Conservation (phyloP, 2,888 invertebrate genomes). For the Drosophila peninsularis region DNA sequence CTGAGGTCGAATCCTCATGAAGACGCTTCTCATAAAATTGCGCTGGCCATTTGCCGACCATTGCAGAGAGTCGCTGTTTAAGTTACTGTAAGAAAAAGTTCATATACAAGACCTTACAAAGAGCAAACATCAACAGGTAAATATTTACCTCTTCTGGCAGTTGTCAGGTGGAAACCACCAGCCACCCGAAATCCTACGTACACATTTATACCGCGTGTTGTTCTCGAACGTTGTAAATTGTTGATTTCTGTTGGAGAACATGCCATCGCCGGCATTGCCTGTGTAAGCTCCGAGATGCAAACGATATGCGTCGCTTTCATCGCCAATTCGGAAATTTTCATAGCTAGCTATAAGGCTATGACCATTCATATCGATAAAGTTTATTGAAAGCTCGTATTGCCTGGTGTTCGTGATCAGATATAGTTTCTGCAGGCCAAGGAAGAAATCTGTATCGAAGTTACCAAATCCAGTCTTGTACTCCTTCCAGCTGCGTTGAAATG, state of each 20-base stretch:
- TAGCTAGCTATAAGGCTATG: accelerated
- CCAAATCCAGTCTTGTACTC: constrained; percentile 22
- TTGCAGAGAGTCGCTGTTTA: background rate
- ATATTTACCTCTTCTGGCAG: background rate
- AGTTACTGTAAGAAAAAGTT: background rate
- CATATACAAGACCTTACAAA: too few species aligned
- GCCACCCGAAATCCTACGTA: background rate
- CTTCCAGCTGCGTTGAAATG: background rate
- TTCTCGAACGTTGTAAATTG: background rate
- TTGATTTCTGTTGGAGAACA: background rate
- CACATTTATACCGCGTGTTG: background rate
- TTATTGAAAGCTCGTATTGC: constrained; percentile 2
- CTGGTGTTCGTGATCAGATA: constrained; percentile 10
- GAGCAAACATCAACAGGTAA: too few species aligned
- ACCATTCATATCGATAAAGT: accelerated
- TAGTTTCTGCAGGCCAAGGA: constrained; percentile 24
- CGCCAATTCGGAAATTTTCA: constrained; percentile 15
- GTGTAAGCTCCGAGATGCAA: background rate
- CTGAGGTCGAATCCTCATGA: constrained; percentile 16
- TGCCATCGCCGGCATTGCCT: background rate
- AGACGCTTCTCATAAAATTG: background rate
- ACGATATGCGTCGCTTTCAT: background rate
- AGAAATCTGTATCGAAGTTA: background rate
- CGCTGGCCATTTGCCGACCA: background rate
- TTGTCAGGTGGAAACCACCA: background rate